Base-by-base conservation (phyloP, 2,888 invertebrate species). In the Euplexia lucipara region DNA sequence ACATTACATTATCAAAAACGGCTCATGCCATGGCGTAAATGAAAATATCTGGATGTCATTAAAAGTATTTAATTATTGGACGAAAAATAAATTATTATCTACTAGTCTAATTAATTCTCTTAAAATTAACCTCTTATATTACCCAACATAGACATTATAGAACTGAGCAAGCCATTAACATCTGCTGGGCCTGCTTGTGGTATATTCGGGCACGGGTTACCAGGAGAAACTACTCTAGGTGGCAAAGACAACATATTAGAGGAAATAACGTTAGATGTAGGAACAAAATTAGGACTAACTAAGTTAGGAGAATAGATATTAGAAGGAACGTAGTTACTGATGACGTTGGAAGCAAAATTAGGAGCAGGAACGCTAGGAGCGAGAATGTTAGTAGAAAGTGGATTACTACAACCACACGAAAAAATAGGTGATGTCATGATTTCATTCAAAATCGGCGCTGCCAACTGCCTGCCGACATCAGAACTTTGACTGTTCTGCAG, bases 361-460 rank as follows among this genome's bases (percentile, higher is more conserved):
- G 48, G 42, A 45, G 54, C 20, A 0, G 34, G 34, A 39, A 70
- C 26, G 14, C 52, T 67, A 59, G 77, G 41, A 10, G 68, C 0
- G 30, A 73, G 22, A 3, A 72, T 22, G 44, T 45, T 74, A 63
- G 78, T 60, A 9, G 82, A 69, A 44, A 85, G 26, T 8, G 88
- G 81, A 26, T 91, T 91, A 9, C 70, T 20, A 65, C 86, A 89
- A 0, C 88, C 87, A 58, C 87, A 89, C 0, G 87, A 70, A 0
- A 89, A 57, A 0, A 78, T 53, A 3, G 90, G 85, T 0, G 87
- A 83, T 0, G 86, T 73, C 2, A 91, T 49, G 0, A 89, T 61
- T 45, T 92, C 89, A 16, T 85, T 90, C 3, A 92, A 70, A 39
- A 91, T 73, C 0, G 92, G 91, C 0, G 81, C 75, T 9, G 90